Base-by-base conservation (phyloP, 2,113 vertebrate species). In the Lampris incognitus region DNA sequence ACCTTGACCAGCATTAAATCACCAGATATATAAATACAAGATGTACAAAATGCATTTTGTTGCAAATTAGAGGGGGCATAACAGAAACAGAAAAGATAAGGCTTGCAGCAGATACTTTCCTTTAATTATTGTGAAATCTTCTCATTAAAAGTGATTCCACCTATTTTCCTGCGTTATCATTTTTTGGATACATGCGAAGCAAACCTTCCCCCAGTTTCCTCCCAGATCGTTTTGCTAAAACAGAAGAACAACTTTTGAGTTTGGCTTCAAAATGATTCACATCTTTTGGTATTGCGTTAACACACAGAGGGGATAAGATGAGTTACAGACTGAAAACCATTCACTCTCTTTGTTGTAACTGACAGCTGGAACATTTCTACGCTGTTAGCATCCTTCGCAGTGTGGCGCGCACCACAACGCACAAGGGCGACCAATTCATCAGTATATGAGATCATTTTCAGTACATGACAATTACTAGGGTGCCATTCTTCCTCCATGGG, bases 401-500 rank as follows among this genome's bases (percentile, higher is more conserved):
- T 40, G 71, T 9, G 11, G 24, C 44, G 48, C 74, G 70, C 66
- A 75, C 82, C 84, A 84, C 64, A 39, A 65, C 55, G 61, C 69
- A 0, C 50, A 52, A 8, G 2, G 50, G 13, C 9, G 50, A 52
- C 39, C 39, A 54, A 54, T 69, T 49, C 42, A 52, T 66, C 77
- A 78, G 76, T 77, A 70, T 55, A 37, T 72, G 79, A 79, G 75
- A 85, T 86, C 76, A 51, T 86, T 87, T 86, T 71, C 73, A 76
- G 62, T 56, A 37, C 74, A 68, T 78, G 78, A 77, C 87, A 79
- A 87, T 87, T 72, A 80, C 79, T 75, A 76, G 76, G 71, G 72
- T 71, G 74, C 60, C 84, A 65, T 86, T 76, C 81, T 69, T 83
- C 74, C 72, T 86, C 83, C 84, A 73, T 79, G 36, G 86, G 86